Evolutionary conservation across 2,888 invertebrate genomes (phyloP), one percentile per base, ranked within the genome.

Genomic region (Yponomeuta sedellus): DNA sequence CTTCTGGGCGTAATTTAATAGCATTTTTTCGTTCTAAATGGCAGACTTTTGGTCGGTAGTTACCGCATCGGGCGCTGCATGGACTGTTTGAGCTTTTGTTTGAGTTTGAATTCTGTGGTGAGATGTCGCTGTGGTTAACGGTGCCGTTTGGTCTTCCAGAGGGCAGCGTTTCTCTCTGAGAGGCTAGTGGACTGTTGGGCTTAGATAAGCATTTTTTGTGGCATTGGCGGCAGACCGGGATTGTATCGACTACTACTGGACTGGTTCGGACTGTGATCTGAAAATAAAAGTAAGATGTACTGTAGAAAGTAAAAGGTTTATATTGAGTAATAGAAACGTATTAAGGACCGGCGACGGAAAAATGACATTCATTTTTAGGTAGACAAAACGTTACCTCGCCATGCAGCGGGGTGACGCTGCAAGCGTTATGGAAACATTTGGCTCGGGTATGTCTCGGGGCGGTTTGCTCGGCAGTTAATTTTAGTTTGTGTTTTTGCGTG

Each of bases 221-320:
- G 85, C 96, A 96, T 82, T 95, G 94, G 71, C 94, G 93, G 85
- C 96, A 96, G 66, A 96, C 94, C 66, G 94, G 93, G 75, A 95
- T 92, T 67, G 94, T 93, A 83, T 95, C 95, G 69, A 94, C 94
- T 66, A 94, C 93, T 68, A 94, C 93, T 68, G 95, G 95, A 82
- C 95, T 95, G 65, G 95, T 95, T 75, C 95, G 92, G 67, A 96
- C 95, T 64, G 95, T 95, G 71, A 95, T 95, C 95, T 95, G 86
- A 25, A 66, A 66, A n/a, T 22, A 52, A 25, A 25, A 25, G 25
- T 25, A 2, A 25, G 25, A 25, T 25, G 25, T 25, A 25, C 5
- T 4, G 5, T 25, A 25, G 25, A 25, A 25, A 25, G 25, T 25
- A 25, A 25, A 25, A 25, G 5, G 25, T 25, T 25, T 25, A 5